Base-by-base conservation (phyloP, 2,888 invertebrate genomes). In the Dasypogon diadema region DNA sequence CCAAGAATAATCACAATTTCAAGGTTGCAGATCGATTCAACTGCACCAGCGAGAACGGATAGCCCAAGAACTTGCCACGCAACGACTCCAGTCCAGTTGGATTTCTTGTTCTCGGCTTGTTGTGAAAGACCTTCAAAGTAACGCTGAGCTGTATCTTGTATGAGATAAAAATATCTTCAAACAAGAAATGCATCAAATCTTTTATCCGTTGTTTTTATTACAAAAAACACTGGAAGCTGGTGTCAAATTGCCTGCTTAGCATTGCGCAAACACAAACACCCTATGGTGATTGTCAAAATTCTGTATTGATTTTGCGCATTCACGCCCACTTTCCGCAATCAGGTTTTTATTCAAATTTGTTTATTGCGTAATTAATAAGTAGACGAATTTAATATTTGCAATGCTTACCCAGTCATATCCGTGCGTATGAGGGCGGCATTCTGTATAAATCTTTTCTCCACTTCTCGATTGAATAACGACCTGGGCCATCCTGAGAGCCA, bases 391-490 rank as follows among this genome's bases (percentile, higher is more conserved):
- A 26, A n/a, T n/a, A n/a, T n/a, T n/a, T n/a, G n/a, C n/a, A n/a
- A n/a, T 6, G 56, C 74, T 55, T 88, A 92, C 92, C 93, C 96
- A 97, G 86, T 95, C 96, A 22, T 92, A 91, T 77, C 93, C 93
- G 37, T 92, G 89, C 3, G 93, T 90, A 80, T 91, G 88, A 4
- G 93, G 91, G 85, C 93, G 95, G 80, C 93, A 94, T 81, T 91
- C 90, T 0, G 94, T 93, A 83, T 91, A 90, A 68, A 94, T 91
- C 86, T 94, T 96, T 82, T 94, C 93, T 21, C 97, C 97, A 77
- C 95, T 90, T 80, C 98, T 90, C 74, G 96, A 95, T 86, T 97
- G 96, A 18, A 98, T 94, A 73, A 98, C 95, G 65, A 97, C 92
- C 87, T 97, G 97, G 34, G 94, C 92, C 73, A 94, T 91, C 87